phyloP scores from a whole-genome alignment of 1,140 invertebrate genomes.

The Dryas iulia region DNA sequence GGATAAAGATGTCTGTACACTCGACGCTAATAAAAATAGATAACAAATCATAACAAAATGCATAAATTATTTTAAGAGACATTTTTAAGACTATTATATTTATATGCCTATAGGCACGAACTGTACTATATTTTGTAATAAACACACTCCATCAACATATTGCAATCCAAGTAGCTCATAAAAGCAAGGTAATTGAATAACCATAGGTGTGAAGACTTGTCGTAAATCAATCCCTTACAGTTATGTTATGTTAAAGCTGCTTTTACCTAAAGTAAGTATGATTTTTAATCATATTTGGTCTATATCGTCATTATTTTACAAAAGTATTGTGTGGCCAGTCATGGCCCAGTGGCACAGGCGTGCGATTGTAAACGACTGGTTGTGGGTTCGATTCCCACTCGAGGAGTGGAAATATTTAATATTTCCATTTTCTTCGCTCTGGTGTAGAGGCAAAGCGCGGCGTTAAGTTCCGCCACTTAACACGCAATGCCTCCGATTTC shows the following conservation, averaged over 20 bases:
- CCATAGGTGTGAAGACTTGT: conserved; percentile 19
- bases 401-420: no score
- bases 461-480: no score
- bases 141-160: not conserved
- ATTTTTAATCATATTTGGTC: not conserved
- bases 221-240: conserved; percentile 15
- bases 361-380: no score
- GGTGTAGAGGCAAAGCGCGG: no score
- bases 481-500: no score
- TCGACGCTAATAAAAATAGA: no score
- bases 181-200: conserved; percentile 29
- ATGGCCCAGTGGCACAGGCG: no score
- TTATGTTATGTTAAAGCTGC: not conserved
- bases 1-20: no score
- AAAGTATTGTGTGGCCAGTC: no score
- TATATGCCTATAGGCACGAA: not conserved
- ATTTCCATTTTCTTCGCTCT: no score
- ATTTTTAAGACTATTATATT: not conserved
- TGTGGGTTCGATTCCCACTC: no score
- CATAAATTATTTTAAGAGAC: not conserved
- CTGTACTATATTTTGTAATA: not conserved
- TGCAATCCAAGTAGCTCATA: conserved; percentile 7
- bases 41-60: not conserved
- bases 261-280: not conserved
- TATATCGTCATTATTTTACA: no score